Conservation (phyloP, 2,113 vertebrate species). For the Cheirogaleus medius region DNA sequence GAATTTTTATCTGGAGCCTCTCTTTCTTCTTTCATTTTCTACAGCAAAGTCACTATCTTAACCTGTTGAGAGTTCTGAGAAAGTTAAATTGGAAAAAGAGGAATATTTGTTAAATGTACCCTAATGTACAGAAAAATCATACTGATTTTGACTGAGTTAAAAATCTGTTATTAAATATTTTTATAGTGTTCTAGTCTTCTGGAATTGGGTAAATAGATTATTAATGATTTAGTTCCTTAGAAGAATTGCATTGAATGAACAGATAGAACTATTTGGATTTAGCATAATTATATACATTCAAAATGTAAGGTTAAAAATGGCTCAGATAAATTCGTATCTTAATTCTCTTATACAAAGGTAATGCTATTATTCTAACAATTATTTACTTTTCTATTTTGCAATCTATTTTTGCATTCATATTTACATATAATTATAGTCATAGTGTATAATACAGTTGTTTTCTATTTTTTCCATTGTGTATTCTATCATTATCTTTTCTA, state of each 20-base stretch:
- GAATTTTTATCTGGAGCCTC: constrained; percentile 18
- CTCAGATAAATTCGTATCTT: background rate
- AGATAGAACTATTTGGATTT: constrained; percentile 11
- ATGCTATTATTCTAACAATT: background rate
- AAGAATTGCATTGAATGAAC: constrained; percentile 14
- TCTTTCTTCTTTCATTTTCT: background rate
- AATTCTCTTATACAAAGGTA: background rate
- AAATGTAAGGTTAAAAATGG: background rate
- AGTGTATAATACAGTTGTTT: background rate
- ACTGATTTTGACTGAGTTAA: background rate
- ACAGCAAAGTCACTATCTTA: background rate
- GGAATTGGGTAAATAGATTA: background rate
- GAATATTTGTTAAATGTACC: background rate
- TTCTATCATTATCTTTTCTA: constrained; percentile 14
- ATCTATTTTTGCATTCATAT: background rate
- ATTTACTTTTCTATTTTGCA: background rate
- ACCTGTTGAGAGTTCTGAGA: background rate
- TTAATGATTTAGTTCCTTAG: constrained; percentile 18
- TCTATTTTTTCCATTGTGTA: background rate
- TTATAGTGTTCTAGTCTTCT: background rate
- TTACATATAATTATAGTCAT: background rate
- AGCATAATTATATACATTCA: background rate
- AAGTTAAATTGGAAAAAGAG: background rate
- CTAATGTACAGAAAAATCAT: background rate
- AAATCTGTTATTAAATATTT: constrained; percentile 28